These are phyloP conservation scores for Clavelina lepadiformis DNA, from an alignment of 23 tunicate genomes.

Conservation along the genomic window DNA sequence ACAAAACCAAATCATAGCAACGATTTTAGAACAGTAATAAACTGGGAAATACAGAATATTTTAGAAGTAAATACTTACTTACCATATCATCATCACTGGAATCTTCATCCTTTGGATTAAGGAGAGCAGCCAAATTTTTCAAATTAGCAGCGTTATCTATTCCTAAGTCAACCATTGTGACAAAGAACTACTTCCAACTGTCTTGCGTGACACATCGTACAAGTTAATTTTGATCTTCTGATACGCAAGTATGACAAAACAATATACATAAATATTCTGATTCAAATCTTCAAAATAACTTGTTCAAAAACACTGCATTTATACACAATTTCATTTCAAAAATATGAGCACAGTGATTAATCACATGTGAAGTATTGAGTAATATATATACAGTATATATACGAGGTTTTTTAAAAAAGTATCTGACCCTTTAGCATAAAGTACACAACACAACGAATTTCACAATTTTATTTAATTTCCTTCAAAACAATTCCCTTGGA, in stretches of 20 bases:
- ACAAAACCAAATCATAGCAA: neutral
- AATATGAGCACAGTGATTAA: neutral
- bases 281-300: neutral
- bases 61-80: neutral
- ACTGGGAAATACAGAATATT: neutral
- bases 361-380: neutral
- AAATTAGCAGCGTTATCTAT: slow-evolving; percentile 18
- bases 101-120: slow-evolving; percentile 45
- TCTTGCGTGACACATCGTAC: no score
- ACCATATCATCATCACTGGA: slow-evolving; percentile 68
- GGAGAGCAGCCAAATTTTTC: slow-evolving; percentile 24
- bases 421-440: no score
- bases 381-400: neutral
- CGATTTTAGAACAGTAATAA: neutral
- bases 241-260: slow-evolving; percentile 12
- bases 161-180: slow-evolving; percentile 24
- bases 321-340: neutral
- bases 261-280: neutral
- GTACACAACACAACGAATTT: no score
- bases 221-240: neutral
- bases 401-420: no score
- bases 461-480: no score
- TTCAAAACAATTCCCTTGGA: no score
- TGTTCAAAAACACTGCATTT: neutral
- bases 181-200: neutral